Percentiles rank a stretch among this genome's conserved stretches.
Conservation (phyloP, 92 coral and sea anemone species). For the Plumapathes pennacea region DNA sequence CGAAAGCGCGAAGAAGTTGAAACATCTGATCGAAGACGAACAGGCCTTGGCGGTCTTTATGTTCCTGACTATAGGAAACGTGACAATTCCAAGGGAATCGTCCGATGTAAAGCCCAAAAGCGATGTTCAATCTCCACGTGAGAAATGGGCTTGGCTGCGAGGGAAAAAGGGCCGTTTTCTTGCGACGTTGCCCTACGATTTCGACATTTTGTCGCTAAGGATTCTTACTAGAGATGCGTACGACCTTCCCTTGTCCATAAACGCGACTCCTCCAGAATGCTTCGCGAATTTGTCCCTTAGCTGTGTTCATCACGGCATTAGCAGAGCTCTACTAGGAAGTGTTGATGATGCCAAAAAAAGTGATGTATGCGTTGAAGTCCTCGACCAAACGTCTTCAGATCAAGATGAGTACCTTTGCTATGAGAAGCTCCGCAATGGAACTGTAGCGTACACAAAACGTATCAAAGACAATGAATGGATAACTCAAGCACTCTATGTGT, state of each 20-base stretch:
- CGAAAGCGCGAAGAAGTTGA: conserved; percentile 17
- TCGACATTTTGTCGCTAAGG: conserved; percentile 91
- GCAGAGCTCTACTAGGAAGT: conserved; percentile 1
- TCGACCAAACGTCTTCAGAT: conserved; percentile 19
- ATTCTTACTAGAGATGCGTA: conserved; percentile 69
- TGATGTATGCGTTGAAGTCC: not conserved
- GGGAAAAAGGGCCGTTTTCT: conserved; percentile 78
- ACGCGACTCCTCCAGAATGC: conserved; percentile 58
- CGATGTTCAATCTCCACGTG: not conserved
- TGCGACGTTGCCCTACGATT: conserved; percentile 92
- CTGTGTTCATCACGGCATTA: conserved; percentile 27
- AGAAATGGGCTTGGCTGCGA: conserved; percentile 86
- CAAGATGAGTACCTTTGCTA: conserved; percentile 55
- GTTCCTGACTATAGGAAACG: conserved; percentile 53
- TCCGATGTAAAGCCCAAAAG: too few relatives aligned
- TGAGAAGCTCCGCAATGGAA: conserved; percentile 15
- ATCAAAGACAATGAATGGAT: conserved; percentile 72
- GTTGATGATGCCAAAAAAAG: not conserved
- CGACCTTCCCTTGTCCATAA: conserved; percentile 34
- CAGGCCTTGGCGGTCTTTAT: conserved; percentile 73
- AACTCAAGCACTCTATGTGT: conserved; percentile 52
- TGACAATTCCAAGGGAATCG: not conserved
- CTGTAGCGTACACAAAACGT: conserved; percentile 44
- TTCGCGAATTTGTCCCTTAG: conserved; percentile 26
- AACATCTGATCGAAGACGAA: conserved; percentile 7